These are phyloP conservation scores for Bombus superbus DNA, from an alignment of 1,140 invertebrate genomes.

Conservation along the genomic window DNA sequence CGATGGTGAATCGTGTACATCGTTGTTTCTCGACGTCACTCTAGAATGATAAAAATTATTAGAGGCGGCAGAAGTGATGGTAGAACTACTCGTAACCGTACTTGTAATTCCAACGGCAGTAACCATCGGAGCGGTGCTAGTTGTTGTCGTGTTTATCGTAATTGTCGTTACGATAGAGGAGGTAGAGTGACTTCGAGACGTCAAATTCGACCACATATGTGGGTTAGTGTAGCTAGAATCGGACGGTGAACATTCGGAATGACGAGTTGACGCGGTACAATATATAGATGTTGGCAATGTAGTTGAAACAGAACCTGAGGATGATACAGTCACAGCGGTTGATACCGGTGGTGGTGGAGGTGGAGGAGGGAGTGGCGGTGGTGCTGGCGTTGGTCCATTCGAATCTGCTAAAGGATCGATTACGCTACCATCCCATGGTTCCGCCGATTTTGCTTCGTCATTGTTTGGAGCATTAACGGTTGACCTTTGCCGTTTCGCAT, in stretches of 20 bases:
- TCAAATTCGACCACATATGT: conserved; percentile 41
- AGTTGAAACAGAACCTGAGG: conserved; percentile 56
- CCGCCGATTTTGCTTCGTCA: conserved; percentile 74
- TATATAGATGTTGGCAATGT: conserved; percentile 47
- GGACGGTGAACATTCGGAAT: conserved; percentile 52
- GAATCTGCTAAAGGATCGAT: conserved; percentile 64
- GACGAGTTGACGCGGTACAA: conserved; percentile 49
- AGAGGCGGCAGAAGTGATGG: conserved; percentile 35
- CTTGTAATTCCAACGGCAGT: conserved; percentile 48
- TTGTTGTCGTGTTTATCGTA: conserved; percentile 62
- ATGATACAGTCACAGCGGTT: conserved; percentile 40
- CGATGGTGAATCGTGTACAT: conserved; percentile 70
- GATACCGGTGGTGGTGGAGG: conserved; percentile 55
- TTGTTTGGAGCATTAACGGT: conserved; percentile 72
- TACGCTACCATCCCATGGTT: conserved; percentile 73
- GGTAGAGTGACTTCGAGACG: conserved; percentile 52
- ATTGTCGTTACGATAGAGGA: conserved; percentile 64
- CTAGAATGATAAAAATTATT: conserved; percentile 64
- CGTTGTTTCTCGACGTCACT: conserved; percentile 56
- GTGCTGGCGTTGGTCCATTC: conserved; percentile 55
- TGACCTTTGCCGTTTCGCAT: conserved; percentile 84
- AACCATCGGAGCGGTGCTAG: conserved; percentile 51
- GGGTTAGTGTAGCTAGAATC: conserved; percentile 49
- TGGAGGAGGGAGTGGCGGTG: conserved; percentile 57
- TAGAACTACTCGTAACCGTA: conserved; percentile 58